phyloP scores from a whole-genome alignment of 1,140 invertebrate species.

The Zelostemma sp. region DNA sequence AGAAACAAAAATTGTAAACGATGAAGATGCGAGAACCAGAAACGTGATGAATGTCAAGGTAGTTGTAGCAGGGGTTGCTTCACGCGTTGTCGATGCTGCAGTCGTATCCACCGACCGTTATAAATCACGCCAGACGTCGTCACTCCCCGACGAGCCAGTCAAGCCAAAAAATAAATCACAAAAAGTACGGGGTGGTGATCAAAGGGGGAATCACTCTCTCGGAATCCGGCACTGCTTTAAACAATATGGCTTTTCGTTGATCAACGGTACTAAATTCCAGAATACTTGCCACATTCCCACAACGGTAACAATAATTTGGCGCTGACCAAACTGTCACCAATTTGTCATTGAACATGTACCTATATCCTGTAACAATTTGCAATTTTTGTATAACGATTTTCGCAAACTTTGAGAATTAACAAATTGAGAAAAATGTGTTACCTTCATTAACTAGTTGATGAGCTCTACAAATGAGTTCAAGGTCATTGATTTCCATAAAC shows the following conservation, averaged over 20 bases:
- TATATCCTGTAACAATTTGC: constrained; percentile 77
- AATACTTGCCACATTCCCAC: constrained; percentile 94
- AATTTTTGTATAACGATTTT: no score
- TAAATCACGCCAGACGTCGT: constrained; percentile 45
- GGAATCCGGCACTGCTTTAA: constrained; percentile 93
- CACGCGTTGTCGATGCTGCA: constrained; percentile 48
- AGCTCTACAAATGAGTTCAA: constrained; percentile 93
- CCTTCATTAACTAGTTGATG: constrained; percentile 98
- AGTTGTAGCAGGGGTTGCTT: constrained; percentile 18
- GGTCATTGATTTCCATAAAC: constrained; percentile 92
- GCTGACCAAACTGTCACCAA: constrained; percentile 98
- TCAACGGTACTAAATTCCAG: constrained; percentile 85
- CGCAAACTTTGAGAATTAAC: no score
- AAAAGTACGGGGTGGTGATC: constrained; percentile 96
- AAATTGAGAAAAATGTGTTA: constrained; percentile 55
- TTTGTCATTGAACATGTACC: constrained; percentile 96
- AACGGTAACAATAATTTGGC: constrained; percentile 96
- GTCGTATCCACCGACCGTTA: constrained; percentile 41
- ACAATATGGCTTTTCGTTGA: constrained; percentile 86
- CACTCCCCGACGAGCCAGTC: constrained; percentile 34
- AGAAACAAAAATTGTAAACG: background rate
- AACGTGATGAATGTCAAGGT: background rate
- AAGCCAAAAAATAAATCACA: constrained; percentile 74
- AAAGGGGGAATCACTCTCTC: constrained; percentile 92
- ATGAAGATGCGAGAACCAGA: background rate